Evolutionary conservation across 2,113 vertebrate species (phyloP), one percentile per base, ranked within the genome.

Genomic region (Thamnaconus septentrionalis): DNA sequence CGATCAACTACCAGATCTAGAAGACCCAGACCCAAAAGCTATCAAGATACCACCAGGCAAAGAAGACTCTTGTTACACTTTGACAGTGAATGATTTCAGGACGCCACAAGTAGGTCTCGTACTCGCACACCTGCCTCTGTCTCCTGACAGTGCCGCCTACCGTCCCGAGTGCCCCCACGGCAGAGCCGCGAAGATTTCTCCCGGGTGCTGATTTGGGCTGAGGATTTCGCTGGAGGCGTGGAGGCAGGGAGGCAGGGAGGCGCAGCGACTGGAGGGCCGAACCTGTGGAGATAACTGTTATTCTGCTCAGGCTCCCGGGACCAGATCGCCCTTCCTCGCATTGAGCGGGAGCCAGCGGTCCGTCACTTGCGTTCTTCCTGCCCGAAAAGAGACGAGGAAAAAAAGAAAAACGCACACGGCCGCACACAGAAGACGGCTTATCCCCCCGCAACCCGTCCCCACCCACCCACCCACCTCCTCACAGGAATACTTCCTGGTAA

Each of bases 401-500:
- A 59, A 43, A 56, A 41, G 67, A 49, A 64, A 46, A 40, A 46
- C 44, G 31, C 53, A 58, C 53, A 40, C 39, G 41, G 56, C n/a
- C 43, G 44, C 44, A 42, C 69, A 65, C 47, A 59, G 66, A 56
- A 73, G 2, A 44, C 51, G 65, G 69, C 56, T 74, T 56, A 56
- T 70, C 58, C 47, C 40, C 18, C 18, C 18, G 1, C 1, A 31
- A 31, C 18, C 18, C 18, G 1, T 31, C 18, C 18, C 18, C 18
- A 31, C 18, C 18, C 18, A 31, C 18, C 18, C 18, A 31, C 18
- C 18, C 18, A 31, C 18, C 18, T 11, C 73, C 79, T 71, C 59
- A 8, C 5, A 44, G 63, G 78, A 77, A 85, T 76, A 80, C 63
- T 77, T 81, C 67, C 31, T 79, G 64, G 67, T 84, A 87, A 88